A percentile compares a stretch with the other conserved stretches of the same genome.
Conservation (phyloP, 2,797 vertebrate genomes). For the Rhinella marina region DNA sequence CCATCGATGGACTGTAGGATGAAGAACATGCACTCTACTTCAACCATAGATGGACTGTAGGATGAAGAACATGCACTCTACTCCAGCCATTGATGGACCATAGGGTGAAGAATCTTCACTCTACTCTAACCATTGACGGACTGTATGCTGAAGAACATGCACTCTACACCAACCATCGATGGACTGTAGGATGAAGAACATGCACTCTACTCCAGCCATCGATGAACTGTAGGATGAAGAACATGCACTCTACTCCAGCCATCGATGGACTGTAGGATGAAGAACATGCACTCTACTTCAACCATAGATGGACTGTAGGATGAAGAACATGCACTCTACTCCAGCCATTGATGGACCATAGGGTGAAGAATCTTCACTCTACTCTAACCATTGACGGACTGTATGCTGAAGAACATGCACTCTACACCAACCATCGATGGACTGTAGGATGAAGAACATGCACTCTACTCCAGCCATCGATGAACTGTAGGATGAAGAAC, state of each 20-base stretch:
- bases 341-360: background rate
- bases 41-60: too few species aligned
- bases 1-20: too few species aligned
- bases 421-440: background rate
- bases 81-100: too few species aligned
- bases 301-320: background rate
- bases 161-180: background rate
- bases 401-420: background rate
- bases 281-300: background rate
- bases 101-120: too few species aligned
- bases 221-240: background rate
- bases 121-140: too few species aligned
- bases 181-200: background rate
- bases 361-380: background rate
- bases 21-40: too few species aligned
- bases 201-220: background rate
- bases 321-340: background rate
- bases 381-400: background rate
- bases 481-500: background rate
- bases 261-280: background rate
- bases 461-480: background rate
- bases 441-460: background rate
- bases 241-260: background rate
- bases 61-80: too few species aligned
- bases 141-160: background rate